These are phyloP conservation scores for Leptopilina clavipes DNA, from an alignment of 1,140 invertebrate species.

Conservation along the genomic window DNA sequence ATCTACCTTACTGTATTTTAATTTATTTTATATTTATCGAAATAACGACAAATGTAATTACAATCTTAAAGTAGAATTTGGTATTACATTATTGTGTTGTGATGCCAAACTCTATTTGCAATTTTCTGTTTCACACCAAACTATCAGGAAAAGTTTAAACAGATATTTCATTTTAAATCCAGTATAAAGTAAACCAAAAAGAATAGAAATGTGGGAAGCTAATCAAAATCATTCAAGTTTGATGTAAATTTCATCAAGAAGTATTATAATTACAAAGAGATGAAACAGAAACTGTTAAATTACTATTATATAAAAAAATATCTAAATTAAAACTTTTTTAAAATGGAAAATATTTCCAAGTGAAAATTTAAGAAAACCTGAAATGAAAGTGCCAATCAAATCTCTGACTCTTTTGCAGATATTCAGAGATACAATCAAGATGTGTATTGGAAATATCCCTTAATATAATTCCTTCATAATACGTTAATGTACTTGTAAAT, in stretches of 20 bases:
- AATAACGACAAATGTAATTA: neutral
- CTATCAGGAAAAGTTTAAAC: neutral
- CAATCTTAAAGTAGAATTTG: neutral
- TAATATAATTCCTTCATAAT: constrained; percentile 39
- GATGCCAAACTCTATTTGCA: neutral
- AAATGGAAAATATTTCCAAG: neutral
- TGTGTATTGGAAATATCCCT: constrained; percentile 42
- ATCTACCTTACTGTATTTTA: neutral
- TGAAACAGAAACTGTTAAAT: constrained; percentile 10
- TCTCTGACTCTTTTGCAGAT: constrained; percentile 41
- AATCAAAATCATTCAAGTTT: constrained; percentile 22
- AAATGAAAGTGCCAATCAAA: constrained; percentile 33
- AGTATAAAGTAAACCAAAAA: neutral
- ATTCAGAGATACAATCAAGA: constrained; percentile 41
- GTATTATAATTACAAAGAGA: neutral
- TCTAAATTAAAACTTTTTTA: neutral
- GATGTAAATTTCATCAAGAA: neutral
- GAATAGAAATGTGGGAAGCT: neutral
- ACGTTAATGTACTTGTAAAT: constrained; percentile 41
- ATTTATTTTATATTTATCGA: neutral
- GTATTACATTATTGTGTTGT: neutral
- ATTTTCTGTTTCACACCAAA: neutral
- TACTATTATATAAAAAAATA: no score
- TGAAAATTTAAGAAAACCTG: neutral
- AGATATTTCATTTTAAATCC: neutral